These are phyloP conservation scores for Phaonia tiefii DNA, from an alignment of 2,888 invertebrate species.

Conservation along the genomic window DNA sequence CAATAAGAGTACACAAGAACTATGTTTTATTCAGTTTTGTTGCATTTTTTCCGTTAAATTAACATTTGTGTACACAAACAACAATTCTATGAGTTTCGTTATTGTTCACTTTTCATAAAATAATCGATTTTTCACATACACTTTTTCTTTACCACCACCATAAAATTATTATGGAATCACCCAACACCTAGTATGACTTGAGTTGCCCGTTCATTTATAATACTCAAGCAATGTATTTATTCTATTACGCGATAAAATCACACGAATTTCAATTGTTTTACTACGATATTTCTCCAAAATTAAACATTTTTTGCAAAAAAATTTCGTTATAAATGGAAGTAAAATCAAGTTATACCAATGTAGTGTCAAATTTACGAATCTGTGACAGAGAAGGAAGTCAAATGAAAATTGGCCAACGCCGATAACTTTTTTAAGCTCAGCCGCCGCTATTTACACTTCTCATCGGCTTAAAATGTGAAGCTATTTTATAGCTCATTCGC, in stretches of 20 bases:
- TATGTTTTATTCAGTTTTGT: background rate
- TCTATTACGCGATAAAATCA: too few species aligned
- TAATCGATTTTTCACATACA: constrained; percentile 54
- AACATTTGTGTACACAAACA: too few species aligned
- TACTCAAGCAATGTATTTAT: too few species aligned
- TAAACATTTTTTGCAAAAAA: constrained; percentile 42
- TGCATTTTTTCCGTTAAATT: too few species aligned
- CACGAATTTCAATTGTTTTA: too few species aligned
- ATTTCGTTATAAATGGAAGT: constrained; percentile 43
- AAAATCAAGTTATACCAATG: constrained; percentile 37
- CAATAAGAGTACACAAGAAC: background rate
- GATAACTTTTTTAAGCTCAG: too few species aligned
- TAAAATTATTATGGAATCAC: constrained; percentile 40
- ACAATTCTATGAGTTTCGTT: too few species aligned
- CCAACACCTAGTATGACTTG: constrained; percentile 24
- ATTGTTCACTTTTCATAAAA: background rate
- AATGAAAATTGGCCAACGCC: too few species aligned
- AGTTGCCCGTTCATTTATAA: too few species aligned
- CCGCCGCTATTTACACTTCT: too few species aligned
- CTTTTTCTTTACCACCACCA: constrained; percentile 38
- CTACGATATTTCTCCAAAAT: constrained; percentile 2
- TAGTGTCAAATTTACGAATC: constrained; percentile 50
- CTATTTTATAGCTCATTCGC: too few species aligned
- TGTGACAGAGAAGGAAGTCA: constrained; percentile 26
- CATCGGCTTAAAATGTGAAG: too few species aligned